Evolutionary conservation across 2,113 vertebrate genomes (phyloP).

Genomic region (Paramormyrops kingsleyae): DNA sequence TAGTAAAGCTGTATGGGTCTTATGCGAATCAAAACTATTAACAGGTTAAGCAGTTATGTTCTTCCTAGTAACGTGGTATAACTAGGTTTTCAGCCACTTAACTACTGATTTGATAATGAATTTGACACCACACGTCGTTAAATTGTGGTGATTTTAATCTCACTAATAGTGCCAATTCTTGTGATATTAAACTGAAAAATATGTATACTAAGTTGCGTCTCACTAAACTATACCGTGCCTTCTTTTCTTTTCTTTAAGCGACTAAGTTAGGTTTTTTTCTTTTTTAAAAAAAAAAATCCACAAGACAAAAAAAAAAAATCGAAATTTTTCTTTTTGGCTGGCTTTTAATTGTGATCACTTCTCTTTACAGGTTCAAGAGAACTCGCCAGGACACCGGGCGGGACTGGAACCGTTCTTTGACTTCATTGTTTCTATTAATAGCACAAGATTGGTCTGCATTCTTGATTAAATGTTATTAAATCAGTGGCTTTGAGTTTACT

Average conservation of each 20-base stretch:
- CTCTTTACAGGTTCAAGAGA: conserved; percentile 84
- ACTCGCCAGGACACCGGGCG: conserved; percentile 89
- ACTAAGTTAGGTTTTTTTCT: background rate
- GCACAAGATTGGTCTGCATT: conserved; percentile 77
- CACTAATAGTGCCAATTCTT: background rate
- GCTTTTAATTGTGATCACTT: conserved; percentile 14
- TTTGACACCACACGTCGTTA: background rate
- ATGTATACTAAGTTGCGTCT: background rate
- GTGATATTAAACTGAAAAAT: background rate
- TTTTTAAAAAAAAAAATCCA: background rate
- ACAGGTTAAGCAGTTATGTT: background rate
- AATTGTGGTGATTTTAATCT: background rate
- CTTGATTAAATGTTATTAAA: background rate
- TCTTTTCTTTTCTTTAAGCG: background rate
- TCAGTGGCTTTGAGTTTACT: background rate
- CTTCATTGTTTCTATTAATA: conserved; percentile 96
- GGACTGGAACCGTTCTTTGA: conserved; percentile 97
- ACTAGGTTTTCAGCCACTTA: background rate
- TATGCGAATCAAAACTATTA: background rate
- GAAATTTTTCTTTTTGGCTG: background rate
- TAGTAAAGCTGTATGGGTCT: background rate
- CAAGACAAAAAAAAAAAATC: background rate
- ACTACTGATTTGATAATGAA: background rate
- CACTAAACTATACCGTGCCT: background rate
- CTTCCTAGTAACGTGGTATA: background rate